A percentile compares a stretch with the other conserved stretches of the same genome.
Conservation (phyloP, 1,140 invertebrate genomes). For the Chrysoperla carnea region DNA sequence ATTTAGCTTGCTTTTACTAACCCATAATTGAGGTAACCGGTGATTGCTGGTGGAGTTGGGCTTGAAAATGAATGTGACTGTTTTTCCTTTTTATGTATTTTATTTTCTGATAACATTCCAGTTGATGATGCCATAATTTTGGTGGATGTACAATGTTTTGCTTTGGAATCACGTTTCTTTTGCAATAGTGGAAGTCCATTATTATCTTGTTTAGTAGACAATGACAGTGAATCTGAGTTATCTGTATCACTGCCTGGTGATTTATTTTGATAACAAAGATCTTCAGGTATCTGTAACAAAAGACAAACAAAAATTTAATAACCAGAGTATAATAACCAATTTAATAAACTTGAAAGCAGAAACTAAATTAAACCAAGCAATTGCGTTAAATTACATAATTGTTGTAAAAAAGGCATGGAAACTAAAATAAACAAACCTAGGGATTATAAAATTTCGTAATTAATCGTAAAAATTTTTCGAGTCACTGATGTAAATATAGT, state of each 20-base stretch:
- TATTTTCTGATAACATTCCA: background rate
- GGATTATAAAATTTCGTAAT: no score
- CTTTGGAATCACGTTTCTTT: background rate
- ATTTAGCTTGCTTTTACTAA: no score
- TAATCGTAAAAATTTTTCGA: no score
- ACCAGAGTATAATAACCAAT: no score
- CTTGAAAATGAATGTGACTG: constrained; percentile 1
- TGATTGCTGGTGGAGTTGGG: background rate
- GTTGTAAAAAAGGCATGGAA: no score
- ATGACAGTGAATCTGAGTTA: background rate
- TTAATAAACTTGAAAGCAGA: no score
- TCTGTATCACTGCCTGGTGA: background rate
- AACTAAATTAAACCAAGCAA: no score
- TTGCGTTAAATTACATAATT: no score
- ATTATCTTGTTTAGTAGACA: background rate
- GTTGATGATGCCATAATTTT: background rate
- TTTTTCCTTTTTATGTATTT: background rate
- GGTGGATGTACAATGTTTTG: no score
- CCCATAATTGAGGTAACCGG: background rate
- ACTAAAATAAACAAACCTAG: no score
- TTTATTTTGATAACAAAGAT: background rate
- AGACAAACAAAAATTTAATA: background rate
- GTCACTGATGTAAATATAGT: no score
- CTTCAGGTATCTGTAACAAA: background rate
- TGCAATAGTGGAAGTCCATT: background rate